These are phyloP conservation scores for Margaritifera margaritifera DNA, from an alignment of 2,888 invertebrate genomes.

Conservation along the genomic window DNA sequence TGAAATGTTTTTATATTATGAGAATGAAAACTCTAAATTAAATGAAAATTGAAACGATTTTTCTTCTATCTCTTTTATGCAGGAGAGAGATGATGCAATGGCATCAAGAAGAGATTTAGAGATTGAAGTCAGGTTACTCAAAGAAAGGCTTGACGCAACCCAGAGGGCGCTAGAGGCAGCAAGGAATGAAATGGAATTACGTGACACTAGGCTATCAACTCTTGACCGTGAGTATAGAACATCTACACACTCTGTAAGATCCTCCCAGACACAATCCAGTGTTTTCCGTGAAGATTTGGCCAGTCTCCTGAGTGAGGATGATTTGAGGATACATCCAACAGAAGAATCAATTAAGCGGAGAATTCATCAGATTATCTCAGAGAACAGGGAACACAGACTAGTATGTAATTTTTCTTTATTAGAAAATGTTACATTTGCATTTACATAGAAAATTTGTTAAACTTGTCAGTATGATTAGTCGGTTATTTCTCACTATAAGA, in stretches of 20 bases:
- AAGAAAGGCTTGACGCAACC: slow-evolving; percentile 60
- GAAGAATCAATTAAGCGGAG: slow-evolving; percentile 66
- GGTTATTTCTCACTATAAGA: no score
- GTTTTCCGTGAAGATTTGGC: slow-evolving; percentile 67
- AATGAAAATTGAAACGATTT: neutral
- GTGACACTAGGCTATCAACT: slow-evolving; percentile 46
- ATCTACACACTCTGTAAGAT: slow-evolving; percentile 42
- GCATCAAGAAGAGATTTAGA: slow-evolving; percentile 56
- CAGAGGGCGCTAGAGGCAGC: slow-evolving; percentile 61
- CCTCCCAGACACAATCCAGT: slow-evolving; percentile 46
- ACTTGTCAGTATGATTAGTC: no score
- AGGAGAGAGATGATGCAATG: slow-evolving; percentile 66
- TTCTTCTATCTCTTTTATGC: slow-evolving; percentile 10
- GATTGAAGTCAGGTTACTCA: slow-evolving; percentile 58
- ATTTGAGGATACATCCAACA: slow-evolving; percentile 45
- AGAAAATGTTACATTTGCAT: neutral
- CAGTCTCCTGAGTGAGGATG: slow-evolving; percentile 55
- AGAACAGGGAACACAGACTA: slow-evolving; percentile 54
- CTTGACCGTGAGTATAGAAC: slow-evolving; percentile 52
- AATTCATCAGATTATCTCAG: slow-evolving; percentile 46
- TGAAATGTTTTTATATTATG: no score
- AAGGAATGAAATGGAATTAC: slow-evolving; percentile 55
- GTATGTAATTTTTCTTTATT: slow-evolving; percentile 45
- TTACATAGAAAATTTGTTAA: no score
- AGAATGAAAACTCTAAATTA: no score